Percentiles rank a stretch among this genome's conserved stretches.
phyloP scores from a whole-genome alignment of 2,113 vertebrate genomes.

The Anolis carolinensis region DNA sequence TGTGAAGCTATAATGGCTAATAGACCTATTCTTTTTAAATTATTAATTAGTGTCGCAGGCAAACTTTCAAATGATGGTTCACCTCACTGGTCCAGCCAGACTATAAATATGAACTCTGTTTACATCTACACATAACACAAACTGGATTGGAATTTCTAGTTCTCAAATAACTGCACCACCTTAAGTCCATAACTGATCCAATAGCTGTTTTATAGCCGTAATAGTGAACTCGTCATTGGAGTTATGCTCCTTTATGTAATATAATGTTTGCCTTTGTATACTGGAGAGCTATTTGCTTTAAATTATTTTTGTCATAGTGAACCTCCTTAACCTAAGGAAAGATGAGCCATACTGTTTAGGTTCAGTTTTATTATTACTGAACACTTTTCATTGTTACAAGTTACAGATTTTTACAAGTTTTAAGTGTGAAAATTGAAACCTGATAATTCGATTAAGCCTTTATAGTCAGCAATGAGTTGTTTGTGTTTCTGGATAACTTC shows the following conservation, averaged over 20 bases:
- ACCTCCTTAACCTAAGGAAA: neutral
- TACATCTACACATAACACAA: neutral
- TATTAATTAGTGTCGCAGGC: no score
- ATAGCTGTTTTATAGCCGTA: neutral
- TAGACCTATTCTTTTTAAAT: no score
- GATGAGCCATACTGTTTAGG: neutral
- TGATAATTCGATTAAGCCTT: neutral
- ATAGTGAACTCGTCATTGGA: neutral
- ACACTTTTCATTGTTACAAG: neutral
- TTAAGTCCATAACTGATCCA: no score
- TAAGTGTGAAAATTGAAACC: neutral
- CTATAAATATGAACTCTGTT: neutral
- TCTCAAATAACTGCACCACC: no score
- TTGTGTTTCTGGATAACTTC: neutral
- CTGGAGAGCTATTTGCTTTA: neutral
- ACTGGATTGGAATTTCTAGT: neutral
- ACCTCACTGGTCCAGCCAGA: neutral
- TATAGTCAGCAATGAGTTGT: neutral
- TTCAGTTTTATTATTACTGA: neutral
- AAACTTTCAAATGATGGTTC: neutral
- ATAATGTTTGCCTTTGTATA: no score
- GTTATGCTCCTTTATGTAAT: neutral
- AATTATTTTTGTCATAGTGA: neutral
- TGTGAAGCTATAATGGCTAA: neutral
- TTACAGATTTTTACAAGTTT: no score